Percentiles rank a stretch among this genome's conserved stretches.
phyloP scores from a whole-genome alignment of 2,888 invertebrate species.

The Ophion slaviceki region DNA sequence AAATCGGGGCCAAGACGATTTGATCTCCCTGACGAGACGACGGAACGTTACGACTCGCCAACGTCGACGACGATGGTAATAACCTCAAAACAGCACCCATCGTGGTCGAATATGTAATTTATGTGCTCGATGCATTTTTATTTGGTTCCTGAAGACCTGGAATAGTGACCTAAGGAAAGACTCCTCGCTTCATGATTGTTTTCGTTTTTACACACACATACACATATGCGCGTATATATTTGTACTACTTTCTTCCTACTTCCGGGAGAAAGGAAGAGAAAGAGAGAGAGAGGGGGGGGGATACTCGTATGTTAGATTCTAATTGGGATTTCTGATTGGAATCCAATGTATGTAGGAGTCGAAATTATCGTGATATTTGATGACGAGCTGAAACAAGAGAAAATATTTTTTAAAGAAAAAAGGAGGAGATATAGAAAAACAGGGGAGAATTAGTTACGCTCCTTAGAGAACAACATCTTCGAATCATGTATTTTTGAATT shows the following conservation, averaged over 20 bases:
- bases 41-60: slow-evolving; percentile 19
- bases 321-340: no score
- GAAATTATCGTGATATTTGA: no score
- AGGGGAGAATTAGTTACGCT: no score
- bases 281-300: background rate
- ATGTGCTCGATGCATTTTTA: slow-evolving; percentile 74
- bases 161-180: slow-evolving; percentile 33
- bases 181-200: slow-evolving; percentile 11
- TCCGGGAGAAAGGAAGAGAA: no score
- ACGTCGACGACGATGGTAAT: slow-evolving; percentile 37
- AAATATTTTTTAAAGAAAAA: no score
- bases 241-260: background rate
- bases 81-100: slow-evolving; percentile 44
- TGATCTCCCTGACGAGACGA: slow-evolving; percentile 65
- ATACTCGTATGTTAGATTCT: background rate
- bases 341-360: no score
- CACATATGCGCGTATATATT: slow-evolving; percentile 1
- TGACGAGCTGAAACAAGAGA: no score
- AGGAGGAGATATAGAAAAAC: no score
- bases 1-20: slow-evolving; percentile 69
- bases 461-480: no score
- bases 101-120: slow-evolving; percentile 73
- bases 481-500: no score
- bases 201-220: slow-evolving; percentile 27
- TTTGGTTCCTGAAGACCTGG: slow-evolving; percentile 60